These are phyloP conservation scores for Cervus canadensis DNA, from an alignment of 2,113 vertebrate genomes.

Conservation along the genomic window DNA sequence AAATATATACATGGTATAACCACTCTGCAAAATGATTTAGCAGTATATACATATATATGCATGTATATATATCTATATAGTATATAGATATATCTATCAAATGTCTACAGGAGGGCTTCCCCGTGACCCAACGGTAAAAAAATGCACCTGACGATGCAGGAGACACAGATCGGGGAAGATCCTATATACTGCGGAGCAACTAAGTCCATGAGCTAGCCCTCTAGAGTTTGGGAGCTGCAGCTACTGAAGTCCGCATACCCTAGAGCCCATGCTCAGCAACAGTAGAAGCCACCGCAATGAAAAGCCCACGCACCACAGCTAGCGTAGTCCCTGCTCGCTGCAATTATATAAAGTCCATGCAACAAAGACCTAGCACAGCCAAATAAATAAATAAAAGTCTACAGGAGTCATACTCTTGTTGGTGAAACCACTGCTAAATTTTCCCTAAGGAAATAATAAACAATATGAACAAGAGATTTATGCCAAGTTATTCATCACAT, in stretches of 20 bases:
- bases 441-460: neutral
- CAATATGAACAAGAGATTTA: neutral
- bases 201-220: neutral
- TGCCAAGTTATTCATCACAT: neutral
- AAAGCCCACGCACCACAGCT: fast-evolving
- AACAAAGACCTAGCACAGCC: neutral
- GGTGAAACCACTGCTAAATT: neutral
- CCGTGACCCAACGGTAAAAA: neutral
- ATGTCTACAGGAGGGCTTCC: neutral
- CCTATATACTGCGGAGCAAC: neutral
- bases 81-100: neutral
- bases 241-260: neutral
- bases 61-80: neutral
- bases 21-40: neutral
- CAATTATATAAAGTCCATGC: neutral
- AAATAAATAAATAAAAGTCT: neutral
- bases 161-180: neutral
- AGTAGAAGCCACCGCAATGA: neutral
- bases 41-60: neutral
- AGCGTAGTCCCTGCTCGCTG: neutral
- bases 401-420: neutral
- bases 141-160: neutral
- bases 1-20: neutral
- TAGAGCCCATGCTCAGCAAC: neutral
- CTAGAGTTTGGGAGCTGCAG: neutral